Evolutionary conservation across 2,797 vertebrate species (phyloP), one percentile per base, ranked within the genome.

Genomic region (Lates japonicus): DNA sequence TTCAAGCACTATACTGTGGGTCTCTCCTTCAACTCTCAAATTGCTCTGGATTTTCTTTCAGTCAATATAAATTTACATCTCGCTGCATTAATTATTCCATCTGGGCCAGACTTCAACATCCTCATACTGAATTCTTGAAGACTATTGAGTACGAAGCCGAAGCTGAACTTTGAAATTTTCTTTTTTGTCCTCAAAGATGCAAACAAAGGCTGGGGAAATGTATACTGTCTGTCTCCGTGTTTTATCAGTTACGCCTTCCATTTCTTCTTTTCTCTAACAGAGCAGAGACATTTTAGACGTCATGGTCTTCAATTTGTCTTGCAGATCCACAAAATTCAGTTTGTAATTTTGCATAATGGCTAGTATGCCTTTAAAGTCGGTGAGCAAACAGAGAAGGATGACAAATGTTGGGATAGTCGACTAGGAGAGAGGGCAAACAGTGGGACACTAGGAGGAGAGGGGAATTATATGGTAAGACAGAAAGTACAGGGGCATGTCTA

Each of bases 21-120:
- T 49, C 29, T 80, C n/a, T 48, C 46, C 20, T n/a, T 46, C 52
- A 17, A 80, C 29, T 68, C 70, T 76, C 3, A 54, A 37, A 67
- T 64, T n/a, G 19, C n/a, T 41, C 9, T 35, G 3, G 49, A 25
- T 17, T 14, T 6, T 10, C 11, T 42, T 74, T 66, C 57, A 67
- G 68, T 77, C 52, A 58, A 70, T n/a, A 62, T n/a, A 11, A 70
- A 76, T 86, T 80, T 67, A 60, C 55, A 86, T 80, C 37, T 52
- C 14, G 31, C 52, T 64, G 64, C 62, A 64, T 19, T 59, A 70
- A 72, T 86, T 78, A 83, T 67, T 80, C 64, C 8, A 0, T 70
- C 44, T 22, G 42, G 31, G 54, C 44, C 20, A 37, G 44, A 46
- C 46, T 68, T 74, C 54, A 52, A 39, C 41, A 59, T 44, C 79